Evolutionary conservation across 1,140 invertebrate genomes (phyloP).

Genomic region (Pogonus chalceus): DNA sequence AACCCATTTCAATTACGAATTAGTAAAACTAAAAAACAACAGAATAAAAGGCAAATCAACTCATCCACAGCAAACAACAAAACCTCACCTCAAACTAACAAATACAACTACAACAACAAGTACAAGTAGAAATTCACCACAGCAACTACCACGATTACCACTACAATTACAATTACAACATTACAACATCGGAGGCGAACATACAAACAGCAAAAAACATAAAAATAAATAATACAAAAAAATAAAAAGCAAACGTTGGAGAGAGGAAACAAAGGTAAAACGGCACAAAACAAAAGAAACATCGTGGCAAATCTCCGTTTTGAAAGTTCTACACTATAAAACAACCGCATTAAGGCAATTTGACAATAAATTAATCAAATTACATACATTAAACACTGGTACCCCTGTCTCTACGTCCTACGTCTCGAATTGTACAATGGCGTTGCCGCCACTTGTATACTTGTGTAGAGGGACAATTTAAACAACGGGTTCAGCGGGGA

Average conservation of each 20-base stretch:
- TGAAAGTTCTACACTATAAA: conserved; percentile 15
- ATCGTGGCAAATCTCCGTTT: neutral
- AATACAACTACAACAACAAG: no score
- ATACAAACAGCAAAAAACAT: no score
- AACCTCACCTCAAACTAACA: no score
- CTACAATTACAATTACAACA: no score
- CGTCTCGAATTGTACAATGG: conserved; percentile 8
- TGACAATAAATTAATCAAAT: conserved; percentile 35
- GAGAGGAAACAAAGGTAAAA: neutral
- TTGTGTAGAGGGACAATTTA: conserved; percentile 4
- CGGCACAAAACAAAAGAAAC: neutral
- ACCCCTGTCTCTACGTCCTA: neutral
- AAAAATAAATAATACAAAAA: neutral
- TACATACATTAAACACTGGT: conserved; percentile 25
- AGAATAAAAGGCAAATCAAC: no score
- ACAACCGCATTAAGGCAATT: conserved; percentile 33
- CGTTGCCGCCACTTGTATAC: conserved; percentile 8
- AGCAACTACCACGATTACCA: no score
- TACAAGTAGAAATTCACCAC: no score
- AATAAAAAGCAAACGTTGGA: neutral
- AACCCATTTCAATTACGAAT: no score
- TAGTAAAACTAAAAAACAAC: no score
- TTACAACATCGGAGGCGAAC: no score
- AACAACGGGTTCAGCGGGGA: conserved; percentile 9
- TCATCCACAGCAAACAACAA: no score